Percentiles rank a stretch among this genome's conserved stretches.
phyloP scores from a whole-genome alignment of 2,113 vertebrate species.

The Bambusicola thoracicus region DNA sequence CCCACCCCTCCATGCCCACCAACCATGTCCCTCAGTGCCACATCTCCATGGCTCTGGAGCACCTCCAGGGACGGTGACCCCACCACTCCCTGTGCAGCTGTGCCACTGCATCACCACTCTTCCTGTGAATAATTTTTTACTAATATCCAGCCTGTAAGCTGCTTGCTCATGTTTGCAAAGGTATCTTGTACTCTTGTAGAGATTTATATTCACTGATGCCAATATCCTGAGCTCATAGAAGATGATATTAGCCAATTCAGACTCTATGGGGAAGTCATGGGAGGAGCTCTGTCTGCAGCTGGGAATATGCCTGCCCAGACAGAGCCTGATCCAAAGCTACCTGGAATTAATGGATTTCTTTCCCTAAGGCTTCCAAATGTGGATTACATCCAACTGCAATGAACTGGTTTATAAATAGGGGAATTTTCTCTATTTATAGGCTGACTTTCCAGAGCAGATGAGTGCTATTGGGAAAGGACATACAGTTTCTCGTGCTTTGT shows the following conservation, averaged over 20 bases:
- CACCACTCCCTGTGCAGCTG: too few species aligned
- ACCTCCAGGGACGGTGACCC: too few species aligned
- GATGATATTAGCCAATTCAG: not conserved
- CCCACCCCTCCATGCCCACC: too few species aligned
- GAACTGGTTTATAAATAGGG: not conserved
- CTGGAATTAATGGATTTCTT: not conserved
- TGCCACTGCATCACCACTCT: too few species aligned
- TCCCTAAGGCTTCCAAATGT: not conserved
- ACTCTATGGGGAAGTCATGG: not conserved
- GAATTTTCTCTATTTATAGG: not conserved
- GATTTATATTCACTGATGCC: not conserved
- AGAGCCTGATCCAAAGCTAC: not conserved
- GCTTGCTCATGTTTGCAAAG: not conserved
- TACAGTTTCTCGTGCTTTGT: not conserved
- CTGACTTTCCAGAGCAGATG: not conserved
- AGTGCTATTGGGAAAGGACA: not conserved
- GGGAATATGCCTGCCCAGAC: not conserved
- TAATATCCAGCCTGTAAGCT: not conserved
- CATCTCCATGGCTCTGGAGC: too few species aligned
- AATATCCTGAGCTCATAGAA: not conserved
- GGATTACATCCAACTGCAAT: not conserved
- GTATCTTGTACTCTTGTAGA: not conserved
- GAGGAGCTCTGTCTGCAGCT: not conserved
- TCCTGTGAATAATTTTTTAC: too few species aligned
- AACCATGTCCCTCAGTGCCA: too few species aligned